Evolutionary conservation across 2,797 vertebrate species (phyloP).

Genomic region (Linurgus olivaceus): DNA sequence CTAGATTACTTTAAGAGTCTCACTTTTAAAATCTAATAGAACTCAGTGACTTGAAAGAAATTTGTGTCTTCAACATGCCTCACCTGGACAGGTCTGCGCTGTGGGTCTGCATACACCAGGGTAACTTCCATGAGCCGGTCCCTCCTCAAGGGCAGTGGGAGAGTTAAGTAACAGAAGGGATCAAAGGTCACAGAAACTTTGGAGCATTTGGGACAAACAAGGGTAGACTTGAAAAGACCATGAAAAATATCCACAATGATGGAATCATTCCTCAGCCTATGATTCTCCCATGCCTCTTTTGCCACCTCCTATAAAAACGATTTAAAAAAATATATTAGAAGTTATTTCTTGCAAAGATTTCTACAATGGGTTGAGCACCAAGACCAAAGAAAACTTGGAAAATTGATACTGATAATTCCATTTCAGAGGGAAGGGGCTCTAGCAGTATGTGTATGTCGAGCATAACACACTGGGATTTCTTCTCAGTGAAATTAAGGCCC

Average conservation of each 20-base stretch:
- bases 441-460: background rate
- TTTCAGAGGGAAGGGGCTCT: background rate
- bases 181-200: conserved; percentile 98
- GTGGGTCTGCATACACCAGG: conserved; percentile 87
- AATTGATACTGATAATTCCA: background rate
- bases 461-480: background rate
- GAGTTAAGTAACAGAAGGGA: conserved; percentile 97
- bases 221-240: conserved; percentile 97
- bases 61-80: background rate
- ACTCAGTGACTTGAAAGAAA: background rate
- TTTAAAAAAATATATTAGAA: background rate
- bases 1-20: background rate
- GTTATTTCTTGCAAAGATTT: background rate
- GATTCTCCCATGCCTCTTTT: conserved; percentile 97
- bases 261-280: conserved; percentile 96
- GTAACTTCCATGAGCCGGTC: conserved; percentile 93
- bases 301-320: conserved; percentile 88
- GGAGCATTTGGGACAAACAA: conserved; percentile 94
- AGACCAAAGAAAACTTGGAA: background rate
- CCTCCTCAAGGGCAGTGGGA: conserved; percentile 95
- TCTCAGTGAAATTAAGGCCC: background rate
- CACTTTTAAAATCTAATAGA: background rate
- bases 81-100: conserved; percentile 87
- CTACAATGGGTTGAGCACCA: background rate
- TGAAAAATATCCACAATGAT: conserved; percentile 99